phyloP scores from a whole-genome alignment of 2,888 invertebrate species.

The Tetranychus truncatus region DNA sequence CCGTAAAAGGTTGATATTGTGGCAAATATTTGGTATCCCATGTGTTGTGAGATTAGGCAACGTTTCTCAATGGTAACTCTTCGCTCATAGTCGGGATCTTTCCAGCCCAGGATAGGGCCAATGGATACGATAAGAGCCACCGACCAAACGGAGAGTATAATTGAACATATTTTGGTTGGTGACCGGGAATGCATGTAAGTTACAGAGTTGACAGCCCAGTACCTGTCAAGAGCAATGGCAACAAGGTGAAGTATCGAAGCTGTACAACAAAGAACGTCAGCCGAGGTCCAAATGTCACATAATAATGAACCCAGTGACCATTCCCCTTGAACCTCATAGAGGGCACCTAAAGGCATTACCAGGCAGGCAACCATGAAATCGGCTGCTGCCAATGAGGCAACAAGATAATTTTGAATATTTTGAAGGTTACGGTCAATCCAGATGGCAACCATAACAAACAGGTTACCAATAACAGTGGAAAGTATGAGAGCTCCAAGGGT shows the following conservation, averaged over 20 bases:
- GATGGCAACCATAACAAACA: slow-evolving; percentile 93
- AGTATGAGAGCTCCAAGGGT: slow-evolving; percentile 21
- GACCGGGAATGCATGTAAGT: slow-evolving; percentile 78
- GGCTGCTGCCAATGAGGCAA: slow-evolving; percentile 86
- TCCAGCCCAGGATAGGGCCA: slow-evolving; percentile 37
- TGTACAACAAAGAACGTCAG: slow-evolving; percentile 88
- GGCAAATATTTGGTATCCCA: slow-evolving; percentile 75
- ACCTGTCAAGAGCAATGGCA: slow-evolving; percentile 24
- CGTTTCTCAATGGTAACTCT: slow-evolving; percentile 47
- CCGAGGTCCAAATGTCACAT: slow-evolving; percentile 92
- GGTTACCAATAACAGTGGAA: slow-evolving; percentile 48
- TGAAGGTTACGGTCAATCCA: slow-evolving; percentile 78
- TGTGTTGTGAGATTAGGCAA: slow-evolving; percentile 60
- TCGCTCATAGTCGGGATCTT: slow-evolving; percentile 30
- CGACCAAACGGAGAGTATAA: slow-evolving; percentile 35
- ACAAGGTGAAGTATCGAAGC: slow-evolving; percentile 27
- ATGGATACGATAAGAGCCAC: slow-evolving; percentile 36
- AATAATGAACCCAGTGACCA: slow-evolving; percentile 78
- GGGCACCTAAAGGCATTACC: slow-evolving; percentile 72
- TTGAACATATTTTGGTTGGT: slow-evolving; percentile 61
- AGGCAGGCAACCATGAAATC: slow-evolving; percentile 90
- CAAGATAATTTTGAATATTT: slow-evolving; percentile 86
- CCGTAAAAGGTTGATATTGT: slow-evolving; percentile 96
- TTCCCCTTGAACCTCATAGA: slow-evolving; percentile 40
- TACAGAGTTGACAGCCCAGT: slow-evolving; percentile 88